A percentile compares a stretch with the other conserved stretches of the same genome.
These are phyloP conservation scores for Bovichtus diacanthus DNA, from an alignment of 2,797 vertebrate genomes.

Conservation along the genomic window DNA sequence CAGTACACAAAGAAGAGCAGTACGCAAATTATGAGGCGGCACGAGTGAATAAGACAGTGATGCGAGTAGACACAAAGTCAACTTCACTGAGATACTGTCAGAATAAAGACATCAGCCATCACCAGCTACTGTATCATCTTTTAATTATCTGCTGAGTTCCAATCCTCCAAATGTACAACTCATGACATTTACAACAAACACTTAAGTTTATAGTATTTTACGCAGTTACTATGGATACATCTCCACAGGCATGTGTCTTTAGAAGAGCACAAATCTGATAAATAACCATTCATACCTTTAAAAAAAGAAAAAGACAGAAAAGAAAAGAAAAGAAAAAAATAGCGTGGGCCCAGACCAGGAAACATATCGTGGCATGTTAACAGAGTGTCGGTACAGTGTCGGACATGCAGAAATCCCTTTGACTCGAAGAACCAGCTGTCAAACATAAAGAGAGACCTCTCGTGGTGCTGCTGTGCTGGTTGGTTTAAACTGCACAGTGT, in stretches of 20 bases:
- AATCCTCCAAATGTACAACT: slow-evolving; percentile 88
- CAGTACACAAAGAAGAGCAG: too few relatives aligned
- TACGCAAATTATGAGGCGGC: too few relatives aligned
- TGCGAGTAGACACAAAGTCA: too few relatives aligned
- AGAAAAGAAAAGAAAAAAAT: slow-evolving; percentile 27
- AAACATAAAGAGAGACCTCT: background rate
- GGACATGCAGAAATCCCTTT: slow-evolving; percentile 57
- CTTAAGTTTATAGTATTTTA: slow-evolving; percentile 83
- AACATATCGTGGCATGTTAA: slow-evolving; percentile 40
- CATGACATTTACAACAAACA: slow-evolving; percentile 89
- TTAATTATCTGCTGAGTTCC: slow-evolving; percentile 85
- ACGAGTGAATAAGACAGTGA: too few relatives aligned
- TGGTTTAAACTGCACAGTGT: background rate
- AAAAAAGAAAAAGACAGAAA: slow-evolving; percentile 34
- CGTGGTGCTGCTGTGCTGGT: background rate
- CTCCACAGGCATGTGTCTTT: slow-evolving; percentile 79
- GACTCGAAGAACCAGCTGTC: slow-evolving; percentile 42
- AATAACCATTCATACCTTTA: slow-evolving; percentile 83
- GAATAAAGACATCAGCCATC: slow-evolving; percentile 36
- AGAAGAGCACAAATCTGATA: slow-evolving; percentile 84
- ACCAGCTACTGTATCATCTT: slow-evolving; percentile 84
- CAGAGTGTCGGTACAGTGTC: slow-evolving; percentile 49
- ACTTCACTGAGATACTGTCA: too few relatives aligned
- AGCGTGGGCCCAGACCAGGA: slow-evolving; percentile 50
- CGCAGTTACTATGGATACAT: slow-evolving; percentile 82